Evolutionary conservation across 1,140 invertebrate species (phyloP), one percentile per base, ranked within the genome.

Genomic region (Drosophila mauritiana): DNA sequence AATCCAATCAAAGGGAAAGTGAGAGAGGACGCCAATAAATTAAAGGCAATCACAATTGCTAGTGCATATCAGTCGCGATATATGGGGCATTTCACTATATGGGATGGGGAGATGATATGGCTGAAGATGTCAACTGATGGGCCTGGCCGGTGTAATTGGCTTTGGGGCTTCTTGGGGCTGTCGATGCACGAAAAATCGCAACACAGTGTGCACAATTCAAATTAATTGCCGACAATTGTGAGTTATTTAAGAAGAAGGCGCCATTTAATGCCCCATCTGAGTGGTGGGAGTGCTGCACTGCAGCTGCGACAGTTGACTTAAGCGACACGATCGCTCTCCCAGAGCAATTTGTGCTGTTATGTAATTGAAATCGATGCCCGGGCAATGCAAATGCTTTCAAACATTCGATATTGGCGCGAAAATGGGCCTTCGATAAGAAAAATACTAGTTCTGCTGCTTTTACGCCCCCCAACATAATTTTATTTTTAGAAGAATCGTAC

Each of bases 191-290:
- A 70, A 88, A 88, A 88, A 89, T 88, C 84, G 48, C 68, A 77
- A 78, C 76, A 68, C 64, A 73, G 67, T 56, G 62, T 51, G 63
- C 67, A 51, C 70, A 91, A 91, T 91, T 91, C 77, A 88, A 91
- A 91, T 91, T 91, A 91, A 91, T 91, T 90, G 88, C 54, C 56
- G 64, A 68, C 83, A 91, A 88, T 91, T 91, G 77, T 68, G 67
- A 63, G 70, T 78, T 88, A 68, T 72, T 79, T 85, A 75, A 73
- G 83, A 36, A 58, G 69, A 69, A 80, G 83, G 78, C 89, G 88
- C 80, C 88, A 80, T 89, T 85, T 67, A 85, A 85, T 80, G 37
- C 37, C 15, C 17, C 25, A 63, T 52, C 36, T 73, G 37, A 51
- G 40, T 13, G 45, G 45, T 48, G 43, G 43, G 43, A 46, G 43